Conservation (phyloP, 2,113 vertebrate species). For the Corydoras maculifer region DNA sequence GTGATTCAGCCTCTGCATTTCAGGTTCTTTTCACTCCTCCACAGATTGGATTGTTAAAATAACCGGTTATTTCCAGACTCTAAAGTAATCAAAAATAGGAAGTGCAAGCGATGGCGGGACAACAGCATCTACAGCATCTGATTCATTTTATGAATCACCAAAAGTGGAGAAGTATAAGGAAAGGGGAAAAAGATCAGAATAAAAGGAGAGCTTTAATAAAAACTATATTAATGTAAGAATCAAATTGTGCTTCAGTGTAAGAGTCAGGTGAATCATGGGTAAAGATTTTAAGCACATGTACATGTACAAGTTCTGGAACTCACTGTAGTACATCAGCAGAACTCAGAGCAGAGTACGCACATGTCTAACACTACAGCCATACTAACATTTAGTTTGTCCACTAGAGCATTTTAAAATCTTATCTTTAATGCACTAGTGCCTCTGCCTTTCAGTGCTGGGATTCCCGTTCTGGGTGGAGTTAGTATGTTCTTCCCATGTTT, state of each 20-base stretch:
- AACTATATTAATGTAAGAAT: not conserved
- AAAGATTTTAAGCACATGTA: too few species aligned
- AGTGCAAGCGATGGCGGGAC: conserved; percentile 38
- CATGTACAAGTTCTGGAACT: too few species aligned
- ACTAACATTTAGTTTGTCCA: too few species aligned
- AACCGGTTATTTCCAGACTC: conserved; percentile 40
- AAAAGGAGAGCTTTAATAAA: not conserved
- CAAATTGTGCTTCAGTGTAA: not conserved
- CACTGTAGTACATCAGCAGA: too few species aligned
- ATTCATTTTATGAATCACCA: conserved; percentile 32
- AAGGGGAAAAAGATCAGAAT: conserved; percentile 3
- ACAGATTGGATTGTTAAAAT: conserved; percentile 25
- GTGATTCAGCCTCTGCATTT: conserved; percentile 28
- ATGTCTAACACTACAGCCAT: too few species aligned
- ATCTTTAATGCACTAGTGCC: too few species aligned
- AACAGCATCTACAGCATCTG: not conserved
- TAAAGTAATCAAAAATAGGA: conserved; percentile 41
- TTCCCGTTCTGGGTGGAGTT: too few species aligned
- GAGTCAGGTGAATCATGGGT: not conserved
- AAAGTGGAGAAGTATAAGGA: not conserved
- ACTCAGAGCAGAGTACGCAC: too few species aligned
- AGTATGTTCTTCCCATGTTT: too few species aligned
- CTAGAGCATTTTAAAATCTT: too few species aligned
- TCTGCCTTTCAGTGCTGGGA: too few species aligned
- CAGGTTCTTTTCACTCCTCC: conserved; percentile 16